Conservation (phyloP, 2,888 invertebrate genomes). For the Salticus scenicus region DNA sequence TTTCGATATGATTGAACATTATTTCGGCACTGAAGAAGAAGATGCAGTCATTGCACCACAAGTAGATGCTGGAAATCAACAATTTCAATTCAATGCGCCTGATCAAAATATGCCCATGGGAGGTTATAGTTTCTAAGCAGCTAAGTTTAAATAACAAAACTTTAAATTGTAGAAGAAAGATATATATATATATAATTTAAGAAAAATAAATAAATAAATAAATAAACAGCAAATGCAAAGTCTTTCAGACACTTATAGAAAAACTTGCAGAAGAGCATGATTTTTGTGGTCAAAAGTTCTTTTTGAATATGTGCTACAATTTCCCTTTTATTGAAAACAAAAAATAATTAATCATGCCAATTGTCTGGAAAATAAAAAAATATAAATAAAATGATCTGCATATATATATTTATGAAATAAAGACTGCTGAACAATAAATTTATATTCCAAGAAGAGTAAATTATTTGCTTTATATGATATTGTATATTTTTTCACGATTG, state of each 20-base stretch:
- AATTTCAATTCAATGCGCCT: conserved; percentile 79
- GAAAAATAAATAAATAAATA: conserved; percentile 26
- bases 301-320: conserved; percentile 20
- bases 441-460: conserved; percentile 6
- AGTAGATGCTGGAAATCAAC: conserved; percentile 80
- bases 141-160: background rate
- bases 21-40: conserved; percentile 87
- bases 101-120: conserved; percentile 70
- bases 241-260: conserved; percentile 44
- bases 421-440: conserved; percentile 7
- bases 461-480: conserved; percentile 15
- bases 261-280: conserved; percentile 34
- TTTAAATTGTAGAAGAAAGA: conserved; percentile 39
- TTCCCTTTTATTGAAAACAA: background rate
- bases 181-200: conserved; percentile 16
- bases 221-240: conserved; percentile 20
- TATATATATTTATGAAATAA: background rate
- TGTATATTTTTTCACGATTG: conserved; percentile 17
- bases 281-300: conserved; percentile 5
- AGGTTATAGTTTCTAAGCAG: conserved; percentile 62
- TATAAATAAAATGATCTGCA: background rate
- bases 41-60: conserved; percentile 85
- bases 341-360: background rate
- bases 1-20: conserved; percentile 96
- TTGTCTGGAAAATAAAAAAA: background rate